These are phyloP conservation scores for Montipora capricornis DNA, from an alignment of 64 coral and sea anemone species.

Conservation along the genomic window DNA sequence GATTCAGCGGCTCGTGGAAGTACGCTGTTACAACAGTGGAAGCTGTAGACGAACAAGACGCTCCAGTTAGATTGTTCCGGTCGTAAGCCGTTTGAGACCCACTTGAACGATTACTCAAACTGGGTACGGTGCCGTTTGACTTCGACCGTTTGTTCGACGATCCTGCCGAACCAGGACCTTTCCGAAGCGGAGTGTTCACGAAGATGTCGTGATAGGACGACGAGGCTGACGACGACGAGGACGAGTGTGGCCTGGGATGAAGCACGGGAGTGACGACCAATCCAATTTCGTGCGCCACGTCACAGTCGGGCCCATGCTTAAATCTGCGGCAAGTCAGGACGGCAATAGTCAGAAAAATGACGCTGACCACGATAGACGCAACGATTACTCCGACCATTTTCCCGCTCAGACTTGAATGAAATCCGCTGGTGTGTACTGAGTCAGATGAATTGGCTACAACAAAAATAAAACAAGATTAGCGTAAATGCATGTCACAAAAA, in stretches of 20 bases:
- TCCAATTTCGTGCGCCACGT: conserved; percentile 75
- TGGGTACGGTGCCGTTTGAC: conserved; percentile 36
- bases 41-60: conserved; percentile 79
- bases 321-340: conserved; percentile 79
- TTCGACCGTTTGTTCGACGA: conserved; percentile 70
- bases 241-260: conserved; percentile 40
- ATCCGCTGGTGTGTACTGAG: neutral
- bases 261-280: conserved; percentile 78
- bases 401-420: conserved; percentile 58
- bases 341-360: conserved; percentile 76
- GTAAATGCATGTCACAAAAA: no score
- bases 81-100: conserved; percentile 76
- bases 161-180: conserved; percentile 61
- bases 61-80: conserved; percentile 90
- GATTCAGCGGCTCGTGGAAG: conserved; percentile 84
- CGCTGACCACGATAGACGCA: conserved; percentile 80
- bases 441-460: conserved; percentile 49
- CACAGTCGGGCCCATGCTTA: conserved; percentile 68
- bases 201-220: conserved; percentile 61
- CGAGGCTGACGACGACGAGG: conserved; percentile 51
- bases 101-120: conserved; percentile 70
- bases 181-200: conserved; percentile 42
- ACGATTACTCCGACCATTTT: conserved; percentile 94
- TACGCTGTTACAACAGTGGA: conserved; percentile 90
- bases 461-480: neutral